A percentile compares a stretch with the other conserved stretches of the same genome.
Evolutionary conservation across 2,888 invertebrate genomes (phyloP).

Genomic region (Dioctria linearis): DNA sequence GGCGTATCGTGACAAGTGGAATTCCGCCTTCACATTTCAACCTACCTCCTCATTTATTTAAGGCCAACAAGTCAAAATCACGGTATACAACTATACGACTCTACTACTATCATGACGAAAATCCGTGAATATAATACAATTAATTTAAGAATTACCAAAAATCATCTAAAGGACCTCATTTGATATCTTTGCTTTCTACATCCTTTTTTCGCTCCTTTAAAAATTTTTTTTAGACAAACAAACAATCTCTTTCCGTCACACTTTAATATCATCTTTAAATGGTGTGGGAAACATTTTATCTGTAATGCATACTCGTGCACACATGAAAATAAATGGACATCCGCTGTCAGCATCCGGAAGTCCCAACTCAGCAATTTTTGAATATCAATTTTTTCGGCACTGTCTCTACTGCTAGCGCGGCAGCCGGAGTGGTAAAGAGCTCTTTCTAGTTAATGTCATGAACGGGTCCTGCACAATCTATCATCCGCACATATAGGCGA

Average conservation of each 20-base stretch:
- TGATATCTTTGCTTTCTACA: too few relatives aligned
- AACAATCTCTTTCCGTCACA: neutral
- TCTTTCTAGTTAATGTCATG: slow-evolving; percentile 39
- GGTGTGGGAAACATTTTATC: slow-evolving; percentile 20
- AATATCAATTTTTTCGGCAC: slow-evolving; percentile 35
- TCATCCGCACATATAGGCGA: slow-evolving; percentile 38
- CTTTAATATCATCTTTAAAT: slow-evolving; percentile 27
- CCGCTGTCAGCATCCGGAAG: slow-evolving; percentile 42
- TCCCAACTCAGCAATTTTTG: slow-evolving; percentile 40
- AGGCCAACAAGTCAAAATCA: too few relatives aligned
- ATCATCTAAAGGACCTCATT: too few relatives aligned
- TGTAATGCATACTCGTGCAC: neutral
- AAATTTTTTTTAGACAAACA: too few relatives aligned
- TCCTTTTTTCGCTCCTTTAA: too few relatives aligned
- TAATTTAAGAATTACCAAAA: too few relatives aligned
- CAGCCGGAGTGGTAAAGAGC: slow-evolving; percentile 25
- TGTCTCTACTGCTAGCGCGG: slow-evolving; percentile 18
- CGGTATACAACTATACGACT: too few relatives aligned
- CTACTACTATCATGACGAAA: too few relatives aligned
- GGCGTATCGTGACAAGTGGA: too few relatives aligned
- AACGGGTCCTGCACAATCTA: slow-evolving; percentile 40
- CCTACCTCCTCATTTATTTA: too few relatives aligned
- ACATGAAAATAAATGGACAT: slow-evolving; percentile 40
- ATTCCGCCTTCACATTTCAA: too few relatives aligned
- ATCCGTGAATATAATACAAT: too few relatives aligned